Conservation (phyloP, 2,113 vertebrate genomes). For the Xyliphius kryptos region DNA sequence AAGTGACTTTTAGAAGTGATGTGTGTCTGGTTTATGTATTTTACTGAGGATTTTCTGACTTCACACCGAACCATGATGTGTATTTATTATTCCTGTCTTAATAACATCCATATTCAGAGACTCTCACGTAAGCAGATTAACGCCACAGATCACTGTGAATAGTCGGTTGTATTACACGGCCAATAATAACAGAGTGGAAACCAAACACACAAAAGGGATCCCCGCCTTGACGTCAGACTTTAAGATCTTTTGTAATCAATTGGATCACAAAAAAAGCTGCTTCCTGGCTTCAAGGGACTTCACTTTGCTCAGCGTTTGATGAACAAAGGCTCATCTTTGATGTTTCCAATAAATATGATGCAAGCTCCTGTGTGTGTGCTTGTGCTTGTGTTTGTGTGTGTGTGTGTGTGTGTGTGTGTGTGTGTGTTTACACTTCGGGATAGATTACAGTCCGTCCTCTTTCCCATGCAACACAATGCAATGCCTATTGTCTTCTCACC, state of each 20-base stretch:
- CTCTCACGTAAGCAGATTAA: background rate
- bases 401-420: background rate
- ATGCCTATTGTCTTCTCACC: conserved; percentile 46
- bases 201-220: conserved; percentile 17
- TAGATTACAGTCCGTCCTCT: conserved; percentile 60
- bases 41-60: too few relatives aligned
- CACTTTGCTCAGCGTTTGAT: background rate
- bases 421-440: conserved; percentile 24
- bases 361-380: conserved; percentile 21
- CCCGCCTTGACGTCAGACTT: conserved; percentile 23
- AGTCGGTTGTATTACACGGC: conserved; percentile 8
- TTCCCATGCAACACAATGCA: conserved; percentile 69
- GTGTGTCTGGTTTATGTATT: too few relatives aligned
- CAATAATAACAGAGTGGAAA: conserved; percentile 30
- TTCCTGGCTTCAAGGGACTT: conserved; percentile 11
- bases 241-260: conserved; percentile 19
- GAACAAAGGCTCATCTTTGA: conserved; percentile 26
- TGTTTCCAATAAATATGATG: conserved; percentile 21
- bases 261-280: conserved; percentile 16
- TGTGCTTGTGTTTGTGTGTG: too few relatives aligned
- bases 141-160: conserved; percentile 5
- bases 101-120: background rate
- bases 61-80: too few relatives aligned
- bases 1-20: too few relatives aligned
- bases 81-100: too few relatives aligned